Conservation (phyloP, 2,797 vertebrate genomes). For the Mus minutoides region DNA sequence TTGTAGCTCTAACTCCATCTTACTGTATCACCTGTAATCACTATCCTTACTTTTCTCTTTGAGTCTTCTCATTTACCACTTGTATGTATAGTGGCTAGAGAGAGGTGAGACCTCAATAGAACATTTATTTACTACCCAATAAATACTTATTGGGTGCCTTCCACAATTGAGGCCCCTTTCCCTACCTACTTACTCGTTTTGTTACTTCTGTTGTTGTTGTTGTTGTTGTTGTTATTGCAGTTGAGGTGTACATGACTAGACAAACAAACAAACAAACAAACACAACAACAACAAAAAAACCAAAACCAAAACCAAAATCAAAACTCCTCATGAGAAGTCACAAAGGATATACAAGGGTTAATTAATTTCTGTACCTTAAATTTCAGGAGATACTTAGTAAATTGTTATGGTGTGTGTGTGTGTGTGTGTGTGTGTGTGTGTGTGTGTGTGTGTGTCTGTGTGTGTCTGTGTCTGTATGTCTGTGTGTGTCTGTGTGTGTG, state of each 20-base stretch:
- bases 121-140: neutral
- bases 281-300: no score
- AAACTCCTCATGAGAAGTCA: neutral
- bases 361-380: neutral
- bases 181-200: neutral
- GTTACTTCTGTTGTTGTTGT: neutral
- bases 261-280: no score
- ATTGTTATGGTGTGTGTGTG: neutral
- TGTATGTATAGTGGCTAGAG: constrained; percentile 18
- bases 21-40: neutral
- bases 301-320: no score
- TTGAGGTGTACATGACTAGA: neutral
- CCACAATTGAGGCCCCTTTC: neutral
- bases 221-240: neutral
- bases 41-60: neutral
- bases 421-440: neutral
- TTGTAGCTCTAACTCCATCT: neutral
- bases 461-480: no score
- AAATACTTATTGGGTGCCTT: constrained; percentile 8
- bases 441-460: neutral
- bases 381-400: neutral
- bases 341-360: neutral
- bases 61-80: neutral
- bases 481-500: neutral
- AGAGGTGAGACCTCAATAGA: neutral